Percentiles rank a stretch among this genome's conserved stretches.
These are phyloP conservation scores for Fratercula arctica DNA, from an alignment of 2,797 vertebrate species.

Conservation along the genomic window DNA sequence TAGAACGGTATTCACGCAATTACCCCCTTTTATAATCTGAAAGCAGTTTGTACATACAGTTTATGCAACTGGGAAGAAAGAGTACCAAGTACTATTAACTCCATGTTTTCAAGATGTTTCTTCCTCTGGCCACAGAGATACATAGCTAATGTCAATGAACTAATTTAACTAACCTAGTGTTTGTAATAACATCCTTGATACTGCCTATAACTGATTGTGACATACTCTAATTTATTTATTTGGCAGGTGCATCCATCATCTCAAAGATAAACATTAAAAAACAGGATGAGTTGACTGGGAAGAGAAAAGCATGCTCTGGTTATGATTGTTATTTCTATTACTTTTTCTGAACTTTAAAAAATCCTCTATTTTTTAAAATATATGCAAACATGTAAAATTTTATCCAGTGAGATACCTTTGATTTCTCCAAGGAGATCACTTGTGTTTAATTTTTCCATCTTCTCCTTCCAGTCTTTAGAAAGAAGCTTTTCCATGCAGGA, in stretches of 20 bases:
- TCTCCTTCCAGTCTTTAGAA: constrained; percentile 95
- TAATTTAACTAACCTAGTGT: background rate
- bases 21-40: background rate
- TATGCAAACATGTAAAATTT: background rate
- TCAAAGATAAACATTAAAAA: background rate
- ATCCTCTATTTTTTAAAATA: background rate
- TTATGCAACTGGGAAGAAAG: background rate
- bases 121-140: background rate
- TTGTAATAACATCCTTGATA: background rate
- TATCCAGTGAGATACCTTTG: constrained; percentile 82
- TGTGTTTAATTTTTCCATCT: constrained; percentile 89
- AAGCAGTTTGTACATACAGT: background rate
- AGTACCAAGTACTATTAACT: background rate
- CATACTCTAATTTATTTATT: background rate
- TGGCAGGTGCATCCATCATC: background rate
- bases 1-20: background rate
- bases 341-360: background rate
- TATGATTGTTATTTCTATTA: background rate
- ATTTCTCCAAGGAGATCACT: constrained; percentile 91
- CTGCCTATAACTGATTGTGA: background rate
- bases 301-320: background rate
- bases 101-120: background rate
- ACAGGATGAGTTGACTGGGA: background rate
- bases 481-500: constrained; percentile 92
- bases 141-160: background rate